Base-by-base conservation (phyloP, 30 jellyfish, hydroid and myxozoan genomes). In the Cassiopea xamachana region DNA sequence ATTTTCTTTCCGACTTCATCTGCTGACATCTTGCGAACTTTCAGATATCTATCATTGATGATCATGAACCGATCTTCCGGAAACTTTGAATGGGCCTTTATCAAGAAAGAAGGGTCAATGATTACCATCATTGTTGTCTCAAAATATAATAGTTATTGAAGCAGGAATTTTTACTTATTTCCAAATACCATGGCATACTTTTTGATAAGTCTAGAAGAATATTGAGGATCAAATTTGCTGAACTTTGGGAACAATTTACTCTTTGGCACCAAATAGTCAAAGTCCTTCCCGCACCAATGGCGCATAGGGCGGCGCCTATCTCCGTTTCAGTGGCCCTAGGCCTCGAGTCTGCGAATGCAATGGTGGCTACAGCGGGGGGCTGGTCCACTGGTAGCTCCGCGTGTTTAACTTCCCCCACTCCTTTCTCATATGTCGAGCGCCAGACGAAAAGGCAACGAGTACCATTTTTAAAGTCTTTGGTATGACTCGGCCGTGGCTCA, bases 1-100 rank as follows among this genome's bases (percentile, higher is more conserved):
- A 82, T 82, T 73, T 82, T 82, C 60, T 68, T 39, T 7, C 90
- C 90, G 68, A 82, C 90, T 82, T 82, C 90, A 19, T 69, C 75
- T 3, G 70, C 72, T 44, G 82, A 39, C 90, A 82, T 82, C 10
- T 70, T 44, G 9, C 81, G 81, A 27, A 82, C 74, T 18, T 49
- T 67, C 19, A 82, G n/a, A 27, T 1, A 14, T 18, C 48, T 82
- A 8, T 67, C n/a, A 59, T 79, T 64, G 61, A 64, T 49, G 1
- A 82, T 80, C 81, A 82, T 62, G 90, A 64, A 82, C 12, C 82
- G 48, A 1, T 82, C 90, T 10, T 17, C 69, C 1, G 90, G 90
- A 59, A 82, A 82, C 10, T 80, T 79, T 16, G 74, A 47, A 1
- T 82, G 48, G 17, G 82, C 67, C 90, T 82, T 45, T 39, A 82